phyloP scores from a whole-genome alignment of 2,888 invertebrate species.

The Pachycephus smyrnensis region DNA sequence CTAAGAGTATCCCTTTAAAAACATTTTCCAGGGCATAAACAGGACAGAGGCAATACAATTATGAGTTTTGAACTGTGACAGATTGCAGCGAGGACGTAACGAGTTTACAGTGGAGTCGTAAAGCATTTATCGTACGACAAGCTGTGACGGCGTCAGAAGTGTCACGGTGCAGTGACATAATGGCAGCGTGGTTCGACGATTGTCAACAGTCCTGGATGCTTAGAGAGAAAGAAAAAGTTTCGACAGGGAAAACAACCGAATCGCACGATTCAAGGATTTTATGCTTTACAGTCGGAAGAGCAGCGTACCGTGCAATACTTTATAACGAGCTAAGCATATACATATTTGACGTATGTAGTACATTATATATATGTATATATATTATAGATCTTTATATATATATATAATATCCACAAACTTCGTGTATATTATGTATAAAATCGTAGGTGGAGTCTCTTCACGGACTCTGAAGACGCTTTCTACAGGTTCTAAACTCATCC shows the following conservation, averaged over 20 bases:
- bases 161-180: background rate
- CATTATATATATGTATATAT: background rate
- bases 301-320: background rate
- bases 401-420: background rate
- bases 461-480: conserved; percentile 3
- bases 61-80: background rate
- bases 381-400: too few species aligned
- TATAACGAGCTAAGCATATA: background rate
- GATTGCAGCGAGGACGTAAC: background rate
- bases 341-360: background rate
- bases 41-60: background rate
- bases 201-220: background rate
- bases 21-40: background rate
- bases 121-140: background rate
- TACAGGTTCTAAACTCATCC: conserved; percentile 2
- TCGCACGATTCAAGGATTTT: background rate
- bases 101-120: background rate
- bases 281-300: background rate
- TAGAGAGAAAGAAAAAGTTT: background rate
- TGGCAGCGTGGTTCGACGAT: background rate
- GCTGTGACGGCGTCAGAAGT: background rate
- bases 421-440: background rate
- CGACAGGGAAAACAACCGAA: background rate
- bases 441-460: background rate
- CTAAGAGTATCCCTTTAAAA: background rate